Base-by-base conservation (phyloP, 2,113 vertebrate species). In the Lates calcarifer region DNA sequence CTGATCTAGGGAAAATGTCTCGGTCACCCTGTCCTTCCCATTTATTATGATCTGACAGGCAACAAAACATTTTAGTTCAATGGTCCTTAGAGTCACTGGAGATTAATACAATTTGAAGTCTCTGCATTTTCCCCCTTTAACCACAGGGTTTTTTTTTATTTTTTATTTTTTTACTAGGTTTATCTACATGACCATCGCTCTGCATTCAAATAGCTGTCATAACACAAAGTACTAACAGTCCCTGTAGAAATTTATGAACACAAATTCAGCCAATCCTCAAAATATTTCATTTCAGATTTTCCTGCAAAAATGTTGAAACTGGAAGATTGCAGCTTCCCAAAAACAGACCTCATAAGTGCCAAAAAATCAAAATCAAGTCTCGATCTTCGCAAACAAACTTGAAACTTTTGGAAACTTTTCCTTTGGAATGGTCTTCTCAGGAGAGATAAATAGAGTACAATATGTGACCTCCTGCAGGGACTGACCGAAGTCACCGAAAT, bases 11-110 rank as follows among this genome's bases (percentile, higher is more conserved):
- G 20, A 43, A 57, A 35, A 47, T 12, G 33, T 49, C 65, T 35
- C 22, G n/a, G 56, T 72, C 64, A 72, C 3, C 20, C 18, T 68
- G 73, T 81, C 45, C 20, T 6, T 69, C 77, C 55, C 51, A 20
- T 58, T 81, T 45, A 35, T 79, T 31, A 62, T 49, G 53, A 82
- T 26, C 11, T 31, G 6, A 80, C 18, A 67, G 37, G 66, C 63
- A 86, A 53, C 45, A 51, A 45, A 49, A 63, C n/a, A 24, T 56
- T 64, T 76, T 22, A 4, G 11, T 41, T 64, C 55, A 71, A 58
- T 9, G 2, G 28, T 33, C 1, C 31, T 49, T 55, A 22, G 26
- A 64, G 68, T 51, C 22, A 56, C 37, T 22, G 57, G 31, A 8
- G 7, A 43, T 71, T 79, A 33, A 79, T 53, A 33, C n/a, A 77